phyloP scores from a whole-genome alignment of 1,140 invertebrate species.

The Aradophagus sp. region DNA sequence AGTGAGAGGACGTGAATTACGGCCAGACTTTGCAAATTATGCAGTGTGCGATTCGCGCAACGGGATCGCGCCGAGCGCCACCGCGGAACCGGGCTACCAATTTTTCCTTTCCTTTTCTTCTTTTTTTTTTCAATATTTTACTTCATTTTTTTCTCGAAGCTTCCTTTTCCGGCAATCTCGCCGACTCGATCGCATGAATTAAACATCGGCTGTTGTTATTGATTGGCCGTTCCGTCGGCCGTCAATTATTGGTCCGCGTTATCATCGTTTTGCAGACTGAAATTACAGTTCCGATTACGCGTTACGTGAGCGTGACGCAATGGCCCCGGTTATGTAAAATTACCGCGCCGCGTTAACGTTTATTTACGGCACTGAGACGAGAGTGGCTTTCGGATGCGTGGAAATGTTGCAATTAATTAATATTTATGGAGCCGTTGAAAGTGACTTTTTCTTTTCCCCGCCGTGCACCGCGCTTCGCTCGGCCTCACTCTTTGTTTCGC shows the following conservation, averaged over 20 bases:
- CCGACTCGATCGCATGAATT: slow-evolving; percentile 32
- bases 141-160: slow-evolving; percentile 2
- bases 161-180: background rate
- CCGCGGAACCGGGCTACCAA: slow-evolving; percentile 32
- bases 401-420: slow-evolving; percentile 47
- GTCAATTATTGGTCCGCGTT: slow-evolving; percentile 43
- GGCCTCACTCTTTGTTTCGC: too few relatives aligned
- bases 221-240: slow-evolving; percentile 40
- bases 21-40: slow-evolving; percentile 45
- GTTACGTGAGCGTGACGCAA: slow-evolving; percentile 54
- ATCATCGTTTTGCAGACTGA: slow-evolving; percentile 42
- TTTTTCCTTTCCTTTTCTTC: too few relatives aligned
- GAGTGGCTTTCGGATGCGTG: slow-evolving; percentile 39
- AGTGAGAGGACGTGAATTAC: slow-evolving; percentile 3
- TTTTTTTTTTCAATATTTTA: too few relatives aligned
- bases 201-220: slow-evolving; percentile 44
- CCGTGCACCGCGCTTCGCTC: too few relatives aligned
- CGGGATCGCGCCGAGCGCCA: slow-evolving; percentile 15
- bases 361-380: slow-evolving; percentile 43
- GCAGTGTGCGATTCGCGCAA: slow-evolving; percentile 21
- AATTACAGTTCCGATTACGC: slow-evolving; percentile 52
- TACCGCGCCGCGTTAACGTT: slow-evolving; percentile 32
- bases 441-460: slow-evolving; percentile 10
- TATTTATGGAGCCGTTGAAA: slow-evolving; percentile 38
- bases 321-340: slow-evolving; percentile 48